Base-by-base conservation (phyloP, 2,888 invertebrate species). In the Oxyscelio sp. region DNA sequence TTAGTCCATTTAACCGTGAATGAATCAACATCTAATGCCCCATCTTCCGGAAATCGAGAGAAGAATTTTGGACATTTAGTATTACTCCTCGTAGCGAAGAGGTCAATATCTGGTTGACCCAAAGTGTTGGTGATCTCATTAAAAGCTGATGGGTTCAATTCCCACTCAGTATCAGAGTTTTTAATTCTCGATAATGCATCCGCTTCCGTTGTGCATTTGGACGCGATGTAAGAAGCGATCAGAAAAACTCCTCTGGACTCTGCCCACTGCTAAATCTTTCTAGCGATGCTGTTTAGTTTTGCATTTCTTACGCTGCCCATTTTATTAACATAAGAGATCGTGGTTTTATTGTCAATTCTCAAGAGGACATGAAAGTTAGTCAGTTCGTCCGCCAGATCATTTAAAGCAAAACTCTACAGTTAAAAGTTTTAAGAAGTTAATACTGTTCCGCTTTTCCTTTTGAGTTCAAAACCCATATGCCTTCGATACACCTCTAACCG, bases 131-230 rank as follows among this genome's bases (percentile, higher is more conserved):
- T 22, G 4, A 59, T 65, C 9, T 4, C 8, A 15, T 63, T n/a
- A 63, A 66, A 71, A 13, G 40, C 73, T 11, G 9, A 9, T 0
- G 15, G 9, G 27, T 77, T 54, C 2, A 85, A 52, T 19, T 86
- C 73, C 83, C 78, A 86, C 40, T 85, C 85, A 0, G 74, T 61
- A 13, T 85, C 84, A 2, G 71, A 11, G 15, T 70, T 61, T 24
- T 31, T 75, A 11, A 85, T 54, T 61, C 90, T 77, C 15, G 89
- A 90, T 73, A 89, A 85, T 45, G 38, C 56, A 52, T 88, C 86
- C 24, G 90, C 89, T n/a, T 82, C 78, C 15, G 24, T 38, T 59
- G 91, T 92, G 9, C 90, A 86, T 68, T 87, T 84, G 1, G 91
- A 90, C n/a, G 88, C 88, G 4, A 92, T 85, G 54, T 92, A 92